Conservation (phyloP, 2,888 invertebrate genomes). For the Zhengitettix transpicula region DNA sequence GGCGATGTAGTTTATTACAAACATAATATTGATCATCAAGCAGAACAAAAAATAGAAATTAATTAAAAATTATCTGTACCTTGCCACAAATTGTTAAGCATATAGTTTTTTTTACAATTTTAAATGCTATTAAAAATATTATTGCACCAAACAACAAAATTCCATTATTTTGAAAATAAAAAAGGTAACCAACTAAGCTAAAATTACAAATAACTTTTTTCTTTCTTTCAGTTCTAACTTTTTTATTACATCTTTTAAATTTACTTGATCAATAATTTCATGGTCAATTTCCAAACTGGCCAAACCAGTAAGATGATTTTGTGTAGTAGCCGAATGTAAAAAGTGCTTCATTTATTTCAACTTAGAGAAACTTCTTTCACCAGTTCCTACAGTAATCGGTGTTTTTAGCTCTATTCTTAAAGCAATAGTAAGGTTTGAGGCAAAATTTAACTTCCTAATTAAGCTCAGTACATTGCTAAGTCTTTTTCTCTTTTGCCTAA, state of each 20-base stretch:
- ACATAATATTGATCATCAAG: too few species aligned
- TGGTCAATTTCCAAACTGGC: not conserved
- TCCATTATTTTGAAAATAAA: not conserved
- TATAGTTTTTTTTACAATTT: not conserved
- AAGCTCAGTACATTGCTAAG: not conserved
- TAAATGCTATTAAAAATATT: not conserved
- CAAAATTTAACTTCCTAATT: not conserved
- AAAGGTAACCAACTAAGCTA: not conserved
- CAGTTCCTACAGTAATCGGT: not conserved
- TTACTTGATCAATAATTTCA: not conserved
- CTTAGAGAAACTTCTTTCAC: not conserved
- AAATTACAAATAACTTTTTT: not conserved
- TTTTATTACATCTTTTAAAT: too few species aligned
- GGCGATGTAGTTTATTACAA: too few species aligned
- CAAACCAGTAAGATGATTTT: not conserved
- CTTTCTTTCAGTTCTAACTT: not conserved
- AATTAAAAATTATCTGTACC: not conserved
- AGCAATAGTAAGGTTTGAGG: not conserved
- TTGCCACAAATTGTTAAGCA: not conserved
- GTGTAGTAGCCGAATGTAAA: too few species aligned
- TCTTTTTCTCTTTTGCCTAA: not conserved
- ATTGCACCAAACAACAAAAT: not conserved
- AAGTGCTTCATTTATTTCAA: not conserved
- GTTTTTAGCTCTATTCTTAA: not conserved
- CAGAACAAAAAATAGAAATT: not conserved